These are phyloP conservation scores for Neuroterus valhalla DNA, from an alignment of 1,140 invertebrate species.

Conservation along the genomic window DNA sequence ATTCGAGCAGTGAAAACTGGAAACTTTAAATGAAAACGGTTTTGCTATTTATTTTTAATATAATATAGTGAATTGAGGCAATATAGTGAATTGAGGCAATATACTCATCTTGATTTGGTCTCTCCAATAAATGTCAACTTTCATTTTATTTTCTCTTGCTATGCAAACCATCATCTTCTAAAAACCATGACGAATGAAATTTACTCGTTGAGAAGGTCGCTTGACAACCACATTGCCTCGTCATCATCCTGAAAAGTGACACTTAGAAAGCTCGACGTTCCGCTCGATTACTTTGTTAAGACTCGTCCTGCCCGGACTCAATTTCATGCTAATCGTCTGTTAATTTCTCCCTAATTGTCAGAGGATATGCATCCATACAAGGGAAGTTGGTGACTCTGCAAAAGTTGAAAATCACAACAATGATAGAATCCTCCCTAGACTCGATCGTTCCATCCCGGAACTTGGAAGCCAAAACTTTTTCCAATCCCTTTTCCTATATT, in stretches of 20 bases:
- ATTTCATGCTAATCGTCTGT: constrained; percentile 8
- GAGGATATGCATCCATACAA: background rate
- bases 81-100: no score
- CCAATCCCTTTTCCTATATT: background rate
- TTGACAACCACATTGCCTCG: background rate
- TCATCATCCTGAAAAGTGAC: background rate
- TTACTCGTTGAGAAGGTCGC: background rate
- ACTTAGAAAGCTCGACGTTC: constrained; percentile 9
- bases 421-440: constrained; percentile 18
- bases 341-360: background rate
- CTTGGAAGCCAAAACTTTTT: constrained; percentile 10
- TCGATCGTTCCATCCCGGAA: background rate
- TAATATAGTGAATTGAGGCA: no score
- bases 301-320: background rate
- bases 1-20: no score
- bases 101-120: no score
- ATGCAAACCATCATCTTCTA: no score
- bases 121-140: no score
- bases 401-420: constrained; percentile 22
- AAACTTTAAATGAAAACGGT: no score
- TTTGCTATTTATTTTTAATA: no score
- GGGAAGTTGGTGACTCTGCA: background rate
- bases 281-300: constrained; percentile 9
- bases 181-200: background rate
- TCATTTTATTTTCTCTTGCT: no score